A percentile compares a stretch with the other conserved stretches of the same genome.
Conservation (phyloP, 2,113 vertebrate genomes). For the Columba livia region DNA sequence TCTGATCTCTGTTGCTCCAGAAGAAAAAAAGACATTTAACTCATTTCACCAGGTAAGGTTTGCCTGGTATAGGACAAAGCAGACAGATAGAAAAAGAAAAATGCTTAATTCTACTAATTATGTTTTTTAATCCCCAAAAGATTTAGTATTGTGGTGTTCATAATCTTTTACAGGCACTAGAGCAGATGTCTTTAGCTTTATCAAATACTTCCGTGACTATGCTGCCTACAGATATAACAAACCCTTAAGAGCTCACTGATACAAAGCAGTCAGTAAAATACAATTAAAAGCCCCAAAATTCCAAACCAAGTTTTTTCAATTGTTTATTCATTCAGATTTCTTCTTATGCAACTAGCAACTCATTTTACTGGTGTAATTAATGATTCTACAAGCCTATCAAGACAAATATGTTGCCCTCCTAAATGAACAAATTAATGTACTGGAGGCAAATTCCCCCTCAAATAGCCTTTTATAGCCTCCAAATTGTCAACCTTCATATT, state of each 20-base stretch:
- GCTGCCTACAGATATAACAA: background rate
- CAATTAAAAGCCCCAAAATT: background rate
- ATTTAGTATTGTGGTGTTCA: background rate
- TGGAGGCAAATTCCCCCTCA: background rate
- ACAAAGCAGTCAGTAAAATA: background rate
- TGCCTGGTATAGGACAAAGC: background rate
- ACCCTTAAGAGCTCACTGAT: background rate
- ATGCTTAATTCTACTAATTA: background rate
- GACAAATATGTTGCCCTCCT: background rate
- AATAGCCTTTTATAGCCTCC: background rate
- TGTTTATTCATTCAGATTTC: background rate
- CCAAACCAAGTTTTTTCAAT: background rate
- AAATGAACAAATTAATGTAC: background rate
- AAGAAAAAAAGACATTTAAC: background rate
- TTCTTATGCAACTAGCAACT: background rate
- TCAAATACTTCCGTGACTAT: background rate
- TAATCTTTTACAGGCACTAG: background rate
- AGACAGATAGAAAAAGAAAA: background rate
- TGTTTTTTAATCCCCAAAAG: background rate
- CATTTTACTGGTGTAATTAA: background rate
- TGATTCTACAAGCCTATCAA: background rate
- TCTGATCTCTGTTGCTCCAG: background rate
- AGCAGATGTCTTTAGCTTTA: background rate
- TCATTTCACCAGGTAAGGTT: background rate
- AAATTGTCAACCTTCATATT: background rate